Conservation (phyloP, 2,797 vertebrate genomes). For the Sebastiscus albofasciatus region DNA sequence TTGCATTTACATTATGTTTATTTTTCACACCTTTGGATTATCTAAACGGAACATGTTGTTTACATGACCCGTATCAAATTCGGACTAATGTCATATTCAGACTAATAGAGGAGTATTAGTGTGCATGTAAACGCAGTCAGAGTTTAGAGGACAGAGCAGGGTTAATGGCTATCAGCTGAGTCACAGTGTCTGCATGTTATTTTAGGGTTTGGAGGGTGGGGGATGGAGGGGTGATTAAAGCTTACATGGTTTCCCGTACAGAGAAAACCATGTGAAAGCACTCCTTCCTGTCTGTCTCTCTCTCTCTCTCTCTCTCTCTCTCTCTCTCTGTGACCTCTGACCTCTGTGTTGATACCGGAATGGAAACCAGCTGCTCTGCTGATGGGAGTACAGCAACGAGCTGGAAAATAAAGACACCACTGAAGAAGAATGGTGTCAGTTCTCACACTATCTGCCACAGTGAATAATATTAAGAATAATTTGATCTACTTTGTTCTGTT, state of each 20-base stretch:
- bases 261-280: conserved; percentile 17
- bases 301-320: not conserved
- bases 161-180: conserved; percentile 21
- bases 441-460: not conserved
- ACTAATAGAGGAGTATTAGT: not conserved
- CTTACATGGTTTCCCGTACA: conserved; percentile 36
- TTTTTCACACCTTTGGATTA: not conserved
- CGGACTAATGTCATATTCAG: not conserved
- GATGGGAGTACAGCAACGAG: not conserved
- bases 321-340: not conserved
- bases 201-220: conserved; percentile 7
- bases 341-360: conserved; percentile 15
- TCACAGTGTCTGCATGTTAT: conserved; percentile 38
- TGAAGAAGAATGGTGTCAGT: not conserved
- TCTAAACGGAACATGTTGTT: not conserved
- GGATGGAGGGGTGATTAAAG: not conserved
- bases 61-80: not conserved
- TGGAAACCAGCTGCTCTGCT: conserved; percentile 47
- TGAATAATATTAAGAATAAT: not conserved
- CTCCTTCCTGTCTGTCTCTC: not conserved
- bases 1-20: not conserved
- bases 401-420: not conserved
- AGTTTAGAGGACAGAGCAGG: not conserved
- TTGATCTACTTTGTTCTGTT: not conserved
- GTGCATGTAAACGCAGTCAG: not conserved